Evolutionary conservation across 2,113 vertebrate genomes (phyloP), one percentile per base, ranked within the genome.

Genomic region (Andinoacara biseriatus): DNA sequence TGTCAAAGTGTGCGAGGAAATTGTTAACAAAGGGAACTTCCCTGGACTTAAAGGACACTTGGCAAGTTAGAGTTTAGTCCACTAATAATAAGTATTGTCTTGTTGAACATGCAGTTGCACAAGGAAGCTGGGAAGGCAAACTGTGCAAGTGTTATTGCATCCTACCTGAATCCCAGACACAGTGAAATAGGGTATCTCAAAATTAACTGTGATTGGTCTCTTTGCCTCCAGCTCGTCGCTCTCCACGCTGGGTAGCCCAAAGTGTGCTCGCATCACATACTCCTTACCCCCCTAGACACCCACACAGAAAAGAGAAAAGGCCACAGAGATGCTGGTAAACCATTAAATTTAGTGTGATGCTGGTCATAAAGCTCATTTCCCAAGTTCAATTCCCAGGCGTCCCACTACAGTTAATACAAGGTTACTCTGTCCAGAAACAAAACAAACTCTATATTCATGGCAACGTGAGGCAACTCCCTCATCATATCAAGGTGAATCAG

Each of bases 151-250:
- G 10, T 67, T 35, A 24, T 60, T 29, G 49, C 33, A 2, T 5
- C 81, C 40, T 62, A 96, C 96, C 95, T 96, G 96, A 81, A 96
- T 96, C 52, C 96, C 96, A 29, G 96, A 96, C 59, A 96, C 95
- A 15, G 96, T 96, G 90, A 96, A 96, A 87, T 96, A 96, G 13
- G 96, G 96, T 61, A 96, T 96, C 91, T 96, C 96, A 92, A 96
- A 96, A 86, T 95, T 95, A 65, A 96, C 95, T 7, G 95, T 96
- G 92, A 96, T 94, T 7, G 96, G 96, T 76, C 92, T 87, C 91
- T 94, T 96, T 1, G 24, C 94, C 11, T 96, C 96, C 81, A 94
- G 49, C 79, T 95, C 94, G 13, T 93, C 93, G 17, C 93, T 91
- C 65, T 96, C 96, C 90, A 96, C 96, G 20, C 96, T 96, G 61